phyloP scores from a whole-genome alignment of 2,797 vertebrate genomes.

The Myotis daubentonii region DNA sequence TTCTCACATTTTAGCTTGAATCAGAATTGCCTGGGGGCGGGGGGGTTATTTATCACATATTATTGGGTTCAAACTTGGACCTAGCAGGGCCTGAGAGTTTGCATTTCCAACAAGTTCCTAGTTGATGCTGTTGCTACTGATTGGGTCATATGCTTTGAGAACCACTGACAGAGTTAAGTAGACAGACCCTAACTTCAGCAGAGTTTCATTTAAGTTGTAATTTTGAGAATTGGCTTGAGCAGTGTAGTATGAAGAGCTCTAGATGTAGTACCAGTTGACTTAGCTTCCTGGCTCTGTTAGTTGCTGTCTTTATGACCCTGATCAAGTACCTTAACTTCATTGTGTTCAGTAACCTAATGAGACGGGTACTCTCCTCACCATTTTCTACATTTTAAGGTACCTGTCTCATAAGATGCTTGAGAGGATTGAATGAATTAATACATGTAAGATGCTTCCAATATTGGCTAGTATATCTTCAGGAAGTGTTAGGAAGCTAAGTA shows the following conservation, averaged over 20 bases:
- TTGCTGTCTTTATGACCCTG: background rate
- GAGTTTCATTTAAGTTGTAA: background rate
- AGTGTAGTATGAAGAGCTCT: background rate
- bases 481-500: background rate
- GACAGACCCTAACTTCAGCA: background rate
- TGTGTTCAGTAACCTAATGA: background rate
- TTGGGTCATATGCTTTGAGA: background rate
- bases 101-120: background rate
- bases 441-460: background rate
- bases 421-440: background rate
- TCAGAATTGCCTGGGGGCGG: background rate
- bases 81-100: background rate
- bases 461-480: background rate
- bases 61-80: background rate
- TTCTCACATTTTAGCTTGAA: background rate
- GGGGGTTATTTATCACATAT: background rate
- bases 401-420: background rate
- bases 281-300: background rate
- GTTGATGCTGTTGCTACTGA: background rate
- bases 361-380: background rate
- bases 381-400: background rate
- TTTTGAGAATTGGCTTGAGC: conserved; percentile 3
- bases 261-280: background rate
- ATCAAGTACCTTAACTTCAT: background rate
- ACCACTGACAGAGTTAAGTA: background rate